Evolutionary conservation across 2,888 invertebrate genomes (phyloP).

Genomic region (Eumacrocentrus americanus): DNA sequence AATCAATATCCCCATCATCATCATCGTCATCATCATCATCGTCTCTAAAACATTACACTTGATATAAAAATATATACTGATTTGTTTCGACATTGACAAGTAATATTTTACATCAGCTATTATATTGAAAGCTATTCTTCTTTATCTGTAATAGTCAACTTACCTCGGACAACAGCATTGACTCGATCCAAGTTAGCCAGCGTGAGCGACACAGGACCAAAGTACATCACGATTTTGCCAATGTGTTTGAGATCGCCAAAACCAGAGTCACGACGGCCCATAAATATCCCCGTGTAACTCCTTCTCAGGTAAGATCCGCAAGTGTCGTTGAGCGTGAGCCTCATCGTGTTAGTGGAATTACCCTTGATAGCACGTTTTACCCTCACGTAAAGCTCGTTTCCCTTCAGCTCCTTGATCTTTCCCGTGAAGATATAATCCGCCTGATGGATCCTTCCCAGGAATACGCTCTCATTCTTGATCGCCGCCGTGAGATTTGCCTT

Average conservation of each 20-base stretch:
- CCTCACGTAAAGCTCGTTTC: conserved; percentile 45
- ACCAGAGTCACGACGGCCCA: conserved; percentile 43
- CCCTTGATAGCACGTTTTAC: conserved; percentile 58
- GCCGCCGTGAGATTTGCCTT: conserved; percentile 52
- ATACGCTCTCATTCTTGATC: conserved; percentile 53
- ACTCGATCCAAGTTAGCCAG: conserved; percentile 59
- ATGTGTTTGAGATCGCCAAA: conserved; percentile 31
- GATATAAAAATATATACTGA: too few species aligned
- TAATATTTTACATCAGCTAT: too few species aligned
- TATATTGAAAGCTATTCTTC: too few species aligned
- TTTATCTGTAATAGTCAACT: too few species aligned
- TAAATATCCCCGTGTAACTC: conserved; percentile 58
- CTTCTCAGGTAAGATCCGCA: conserved; percentile 53
- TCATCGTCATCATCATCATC: too few species aligned
- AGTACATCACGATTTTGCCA: conserved; percentile 53
- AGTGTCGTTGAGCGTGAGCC: conserved; percentile 49
- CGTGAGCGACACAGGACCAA: conserved; percentile 58
- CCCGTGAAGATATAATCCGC: conserved; percentile 58
- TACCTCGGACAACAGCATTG: conserved; percentile 59
- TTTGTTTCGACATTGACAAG: too few species aligned
- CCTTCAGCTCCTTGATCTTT: conserved; percentile 52
- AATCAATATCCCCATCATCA: neutral
- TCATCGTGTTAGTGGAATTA: conserved; percentile 45
- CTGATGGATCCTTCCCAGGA: conserved; percentile 47
- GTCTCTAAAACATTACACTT: too few species aligned